A percentile compares a stretch with the other conserved stretches of the same genome.
Conservation (phyloP, 2,797 vertebrate genomes). For the Enteromius argenteus region DNA sequence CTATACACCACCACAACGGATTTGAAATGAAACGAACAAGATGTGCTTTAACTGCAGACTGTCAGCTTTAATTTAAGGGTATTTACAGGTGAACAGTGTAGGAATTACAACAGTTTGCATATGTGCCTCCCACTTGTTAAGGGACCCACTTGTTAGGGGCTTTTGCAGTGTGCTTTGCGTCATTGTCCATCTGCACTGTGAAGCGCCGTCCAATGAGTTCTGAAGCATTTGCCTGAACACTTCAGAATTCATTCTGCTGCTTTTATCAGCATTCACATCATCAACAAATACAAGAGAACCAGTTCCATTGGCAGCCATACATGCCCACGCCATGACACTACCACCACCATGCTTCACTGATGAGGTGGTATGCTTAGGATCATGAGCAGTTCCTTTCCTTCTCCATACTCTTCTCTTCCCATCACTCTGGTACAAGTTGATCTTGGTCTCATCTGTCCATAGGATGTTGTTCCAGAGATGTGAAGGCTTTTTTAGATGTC, state of each 20-base stretch:
- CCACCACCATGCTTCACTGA: conserved; percentile 39
- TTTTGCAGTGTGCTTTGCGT: conserved; percentile 44
- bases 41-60: too few species aligned
- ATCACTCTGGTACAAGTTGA: too few species aligned
- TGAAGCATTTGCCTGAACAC: conserved; percentile 53
- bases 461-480: too few species aligned
- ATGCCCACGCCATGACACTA: conserved; percentile 41
- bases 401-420: too few species aligned
- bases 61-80: too few species aligned
- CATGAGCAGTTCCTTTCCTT: not conserved
- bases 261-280: conserved; percentile 51
- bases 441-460: too few species aligned
- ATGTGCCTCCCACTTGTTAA: conserved; percentile 38
- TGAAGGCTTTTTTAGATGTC: too few species aligned
- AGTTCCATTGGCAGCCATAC: conserved; percentile 48
- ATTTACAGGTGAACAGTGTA: too few species aligned
- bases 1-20: too few species aligned
- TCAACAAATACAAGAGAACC: conserved; percentile 49
- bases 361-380: conserved; percentile 22
- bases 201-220: conserved; percentile 55
- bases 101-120: too few species aligned
- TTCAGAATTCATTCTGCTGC: conserved; percentile 51
- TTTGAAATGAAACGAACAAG: too few species aligned
- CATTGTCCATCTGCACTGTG: conserved; percentile 64
- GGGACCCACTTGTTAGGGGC: not conserved